Evolutionary conservation across 2,113 vertebrate species (phyloP).

Genomic region (Pluvialis apricaria): DNA sequence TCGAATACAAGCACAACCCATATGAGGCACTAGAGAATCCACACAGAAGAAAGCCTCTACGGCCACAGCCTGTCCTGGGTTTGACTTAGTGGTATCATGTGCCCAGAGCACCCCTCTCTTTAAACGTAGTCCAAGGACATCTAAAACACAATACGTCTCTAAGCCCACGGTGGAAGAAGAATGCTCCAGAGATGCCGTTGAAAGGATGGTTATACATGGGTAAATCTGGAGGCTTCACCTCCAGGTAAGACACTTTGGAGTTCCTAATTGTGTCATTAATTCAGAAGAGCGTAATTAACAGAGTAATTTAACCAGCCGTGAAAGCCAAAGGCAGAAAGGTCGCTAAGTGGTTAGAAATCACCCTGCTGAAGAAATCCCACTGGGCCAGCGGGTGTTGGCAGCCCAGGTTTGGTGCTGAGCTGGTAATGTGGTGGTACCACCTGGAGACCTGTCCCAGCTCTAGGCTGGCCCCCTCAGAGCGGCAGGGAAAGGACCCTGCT

Average conservation of each 20-base stretch:
- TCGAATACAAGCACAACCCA: background rate
- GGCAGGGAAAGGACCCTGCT: background rate
- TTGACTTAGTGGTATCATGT: background rate
- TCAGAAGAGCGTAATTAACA: background rate
- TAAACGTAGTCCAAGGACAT: background rate
- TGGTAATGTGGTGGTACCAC: fast-evolving
- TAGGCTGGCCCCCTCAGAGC: fast-evolving
- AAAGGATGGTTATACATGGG: background rate
- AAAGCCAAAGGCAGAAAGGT: background rate
- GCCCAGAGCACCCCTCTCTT: background rate
- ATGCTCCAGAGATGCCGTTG: background rate
- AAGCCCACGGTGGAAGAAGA: background rate
- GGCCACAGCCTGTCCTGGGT: background rate
- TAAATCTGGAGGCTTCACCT: background rate
- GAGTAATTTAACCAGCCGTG: background rate
- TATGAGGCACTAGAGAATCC: background rate
- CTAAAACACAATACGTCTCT: background rate
- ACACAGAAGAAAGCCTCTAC: background rate
- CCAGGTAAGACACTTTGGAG: background rate
- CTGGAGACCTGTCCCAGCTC: background rate
- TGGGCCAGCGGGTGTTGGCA: background rate
- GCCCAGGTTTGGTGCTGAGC: background rate
- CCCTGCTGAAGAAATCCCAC: background rate
- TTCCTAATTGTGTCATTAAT: background rate
- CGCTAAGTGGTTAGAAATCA: background rate